Evolutionary conservation across 2,797 vertebrate species (phyloP).

Genomic region (Mormyrops attenuatus): DNA sequence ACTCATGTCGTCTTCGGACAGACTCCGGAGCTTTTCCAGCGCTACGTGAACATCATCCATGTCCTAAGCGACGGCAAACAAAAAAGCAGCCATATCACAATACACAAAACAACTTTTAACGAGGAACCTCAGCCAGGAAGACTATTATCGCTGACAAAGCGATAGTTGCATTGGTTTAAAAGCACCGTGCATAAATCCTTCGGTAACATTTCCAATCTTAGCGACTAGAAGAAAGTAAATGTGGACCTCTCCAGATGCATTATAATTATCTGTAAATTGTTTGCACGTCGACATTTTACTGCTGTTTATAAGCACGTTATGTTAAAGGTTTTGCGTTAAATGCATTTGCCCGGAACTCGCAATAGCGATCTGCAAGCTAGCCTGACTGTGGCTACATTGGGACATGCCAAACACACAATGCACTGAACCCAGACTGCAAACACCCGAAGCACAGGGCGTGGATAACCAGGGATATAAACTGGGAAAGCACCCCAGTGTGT

Average conservation of each 20-base stretch:
- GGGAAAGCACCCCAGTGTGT: not conserved
- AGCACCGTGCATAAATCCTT: not conserved
- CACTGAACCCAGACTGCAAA: not conserved
- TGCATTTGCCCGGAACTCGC: not conserved
- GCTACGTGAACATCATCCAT: slow-evolving; percentile 43
- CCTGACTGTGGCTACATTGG: not conserved
- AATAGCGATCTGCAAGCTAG: not conserved
- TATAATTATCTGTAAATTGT: not conserved
- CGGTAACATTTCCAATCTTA: not conserved
- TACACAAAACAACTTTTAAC: not conserved
- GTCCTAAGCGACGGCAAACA: slow-evolving; percentile 37
- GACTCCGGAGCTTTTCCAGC: slow-evolving; percentile 40
- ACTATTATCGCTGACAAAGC: not conserved
- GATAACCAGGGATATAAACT: not conserved
- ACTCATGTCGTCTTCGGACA: slow-evolving; percentile 40
- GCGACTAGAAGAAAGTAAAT: slow-evolving; percentile 4
- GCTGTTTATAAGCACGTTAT: not conserved
- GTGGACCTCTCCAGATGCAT: not conserved
- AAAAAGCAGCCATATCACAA: not conserved
- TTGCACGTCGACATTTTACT: not conserved
- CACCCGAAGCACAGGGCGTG: slow-evolving; percentile 9
- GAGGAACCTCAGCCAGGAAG: not conserved
- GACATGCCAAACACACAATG: not conserved
- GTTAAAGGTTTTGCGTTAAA: not conserved
- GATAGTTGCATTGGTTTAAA: not conserved